These are phyloP conservation scores for Lithosia quadra DNA, from an alignment of 2,888 invertebrate species.

Conservation along the genomic window DNA sequence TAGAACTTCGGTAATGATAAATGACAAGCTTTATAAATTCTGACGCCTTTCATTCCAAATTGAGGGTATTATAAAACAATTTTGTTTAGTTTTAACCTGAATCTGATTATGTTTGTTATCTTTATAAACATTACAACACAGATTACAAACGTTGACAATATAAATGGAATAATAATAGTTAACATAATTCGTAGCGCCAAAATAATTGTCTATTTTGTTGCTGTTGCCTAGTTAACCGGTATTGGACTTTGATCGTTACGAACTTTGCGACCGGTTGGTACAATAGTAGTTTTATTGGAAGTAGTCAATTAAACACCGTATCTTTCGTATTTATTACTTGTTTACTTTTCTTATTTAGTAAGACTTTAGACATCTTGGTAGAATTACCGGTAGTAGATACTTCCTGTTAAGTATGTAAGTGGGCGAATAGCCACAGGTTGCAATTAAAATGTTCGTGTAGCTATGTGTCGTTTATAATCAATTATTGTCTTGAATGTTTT, in stretches of 20 bases:
- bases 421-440: not conserved
- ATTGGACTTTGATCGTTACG: not conserved
- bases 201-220: too few relatives aligned
- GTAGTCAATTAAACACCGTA: not conserved
- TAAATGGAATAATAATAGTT: not conserved
- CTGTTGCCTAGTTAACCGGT: not conserved
- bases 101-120: not conserved
- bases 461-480: not conserved
- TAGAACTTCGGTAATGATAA: not conserved
- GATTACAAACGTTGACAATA: not conserved
- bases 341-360: not conserved
- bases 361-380: not conserved
- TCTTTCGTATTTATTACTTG: not conserved
- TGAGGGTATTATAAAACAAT: not conserved
- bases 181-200: not conserved
- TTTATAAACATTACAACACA: not conserved
- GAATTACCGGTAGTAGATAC: not conserved
- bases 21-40: not conserved
- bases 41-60: not conserved
- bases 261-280: not conserved
- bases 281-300: not conserved
- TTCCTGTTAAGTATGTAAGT: not conserved
- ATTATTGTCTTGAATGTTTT: not conserved
- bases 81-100: not conserved
- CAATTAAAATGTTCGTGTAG: not conserved